phyloP scores from a whole-genome alignment of 2,888 invertebrate species.

The Drosophila greeni region DNA sequence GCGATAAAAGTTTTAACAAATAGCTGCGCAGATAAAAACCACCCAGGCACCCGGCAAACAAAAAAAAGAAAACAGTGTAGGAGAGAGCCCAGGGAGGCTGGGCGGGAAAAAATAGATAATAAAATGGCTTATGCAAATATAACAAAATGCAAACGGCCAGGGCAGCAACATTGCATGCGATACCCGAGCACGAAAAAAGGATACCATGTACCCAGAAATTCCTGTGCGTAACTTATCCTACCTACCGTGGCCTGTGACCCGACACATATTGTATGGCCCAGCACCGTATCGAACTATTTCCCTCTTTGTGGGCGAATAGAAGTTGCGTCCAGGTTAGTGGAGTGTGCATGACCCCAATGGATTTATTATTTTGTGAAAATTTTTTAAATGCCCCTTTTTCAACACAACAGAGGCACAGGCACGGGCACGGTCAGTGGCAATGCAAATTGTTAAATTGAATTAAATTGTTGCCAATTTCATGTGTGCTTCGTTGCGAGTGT shows the following conservation, averaged over 20 bases:
- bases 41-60: constrained; percentile 15
- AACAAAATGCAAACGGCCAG: constrained; percentile 40
- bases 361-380: constrained; percentile 64
- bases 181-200: constrained; percentile 2
- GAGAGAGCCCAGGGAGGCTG: constrained; percentile 8
- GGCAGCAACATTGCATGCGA: constrained; percentile 20
- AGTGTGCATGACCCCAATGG: constrained; percentile 44
- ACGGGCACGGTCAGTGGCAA: constrained; percentile 11
- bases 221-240: constrained; percentile 33
- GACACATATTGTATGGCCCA: constrained; percentile 26
- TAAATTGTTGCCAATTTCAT: constrained; percentile 58
- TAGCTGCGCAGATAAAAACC: constrained; percentile 64
- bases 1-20: constrained; percentile 74
- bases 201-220: constrained; percentile 11
- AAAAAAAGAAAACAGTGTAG: constrained; percentile 11
- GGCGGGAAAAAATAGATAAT: constrained; percentile 52
- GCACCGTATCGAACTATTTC: constrained; percentile 3
- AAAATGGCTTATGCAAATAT: constrained; percentile 69
- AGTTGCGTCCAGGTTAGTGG: constrained; percentile 25
- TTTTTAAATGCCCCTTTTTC: constrained; percentile 54
- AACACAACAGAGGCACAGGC: not conserved
- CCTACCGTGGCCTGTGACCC: constrained; percentile 30
- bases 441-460: constrained; percentile 62
- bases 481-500: constrained; percentile 4
- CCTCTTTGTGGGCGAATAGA: constrained; percentile 3